Conservation (phyloP, 2,113 vertebrate species). For the Alouatta palliata region DNA sequence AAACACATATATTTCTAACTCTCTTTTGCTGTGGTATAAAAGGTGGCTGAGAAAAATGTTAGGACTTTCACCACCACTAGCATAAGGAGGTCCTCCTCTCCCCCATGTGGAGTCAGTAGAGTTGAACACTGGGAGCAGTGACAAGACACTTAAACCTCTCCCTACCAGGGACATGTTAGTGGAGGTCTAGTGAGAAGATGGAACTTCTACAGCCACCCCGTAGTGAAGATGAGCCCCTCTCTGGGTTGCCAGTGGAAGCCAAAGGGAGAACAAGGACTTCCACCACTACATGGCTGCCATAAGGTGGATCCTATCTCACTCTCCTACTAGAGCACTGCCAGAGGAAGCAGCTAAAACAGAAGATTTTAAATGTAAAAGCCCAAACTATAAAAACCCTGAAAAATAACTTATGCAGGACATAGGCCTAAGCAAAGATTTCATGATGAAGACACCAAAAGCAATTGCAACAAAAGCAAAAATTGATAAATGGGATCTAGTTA, state of each 20-base stretch:
- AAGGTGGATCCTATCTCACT: neutral
- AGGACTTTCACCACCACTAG: no score
- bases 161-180: fast-evolving
- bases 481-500: no score
- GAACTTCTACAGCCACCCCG: neutral
- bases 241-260: neutral
- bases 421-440: no score
- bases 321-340: neutral
- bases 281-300: neutral
- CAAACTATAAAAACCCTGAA: no score
- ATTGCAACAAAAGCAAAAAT: no score
- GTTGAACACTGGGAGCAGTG: no score
- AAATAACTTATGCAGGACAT: no score
- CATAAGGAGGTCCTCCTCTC: neutral
- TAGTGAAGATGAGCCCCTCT: neutral
- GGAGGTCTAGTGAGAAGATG: neutral
- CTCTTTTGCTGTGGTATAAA: neutral
- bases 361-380: no score
- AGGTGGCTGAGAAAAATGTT: neutral
- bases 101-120: neutral
- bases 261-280: neutral
- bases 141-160: no score
- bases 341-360: neutral
- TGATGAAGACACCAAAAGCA: no score
- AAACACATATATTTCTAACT: neutral